Evolutionary conservation across 2,797 vertebrate species (phyloP).

Genomic region (Sebastes iracundus): DNA sequence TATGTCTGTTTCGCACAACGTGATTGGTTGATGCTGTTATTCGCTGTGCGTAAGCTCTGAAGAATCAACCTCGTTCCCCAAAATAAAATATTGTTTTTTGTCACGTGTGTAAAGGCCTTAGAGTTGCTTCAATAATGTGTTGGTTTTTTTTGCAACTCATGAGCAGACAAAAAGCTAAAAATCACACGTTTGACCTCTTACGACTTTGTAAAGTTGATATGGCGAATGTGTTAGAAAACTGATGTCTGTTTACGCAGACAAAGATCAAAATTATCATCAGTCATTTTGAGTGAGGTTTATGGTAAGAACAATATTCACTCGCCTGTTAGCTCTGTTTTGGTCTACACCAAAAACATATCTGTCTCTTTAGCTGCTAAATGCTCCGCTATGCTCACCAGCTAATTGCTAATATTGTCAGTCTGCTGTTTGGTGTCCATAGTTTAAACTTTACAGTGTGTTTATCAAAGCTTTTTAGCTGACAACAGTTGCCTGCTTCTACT

Average conservation of each 20-base stretch:
- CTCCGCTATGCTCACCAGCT: neutral
- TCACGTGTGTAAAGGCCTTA: too few relatives aligned
- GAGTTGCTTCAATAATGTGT: neutral
- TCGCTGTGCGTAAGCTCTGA: too few relatives aligned
- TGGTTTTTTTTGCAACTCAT: neutral
- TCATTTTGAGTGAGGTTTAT: neutral
- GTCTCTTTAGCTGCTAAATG: neutral
- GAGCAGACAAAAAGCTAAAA: neutral
- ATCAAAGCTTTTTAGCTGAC: neutral
- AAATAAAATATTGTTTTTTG: too few relatives aligned
- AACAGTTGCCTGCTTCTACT: neutral
- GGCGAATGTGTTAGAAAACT: accelerated
- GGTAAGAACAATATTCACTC: neutral
- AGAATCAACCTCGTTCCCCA: too few relatives aligned
- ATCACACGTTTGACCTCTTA: neutral
- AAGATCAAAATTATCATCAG: neutral
- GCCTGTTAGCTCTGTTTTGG: neutral
- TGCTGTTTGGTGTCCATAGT: neutral
- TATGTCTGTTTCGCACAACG: too few relatives aligned
- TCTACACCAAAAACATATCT: neutral
- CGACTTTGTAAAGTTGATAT: neutral
- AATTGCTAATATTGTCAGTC: neutral
- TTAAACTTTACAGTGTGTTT: neutral
- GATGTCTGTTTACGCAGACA: neutral
- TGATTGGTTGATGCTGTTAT: too few relatives aligned